Evolutionary conservation across 2,113 vertebrate species (phyloP).

Genomic region (Rhinoderma darwinii): DNA sequence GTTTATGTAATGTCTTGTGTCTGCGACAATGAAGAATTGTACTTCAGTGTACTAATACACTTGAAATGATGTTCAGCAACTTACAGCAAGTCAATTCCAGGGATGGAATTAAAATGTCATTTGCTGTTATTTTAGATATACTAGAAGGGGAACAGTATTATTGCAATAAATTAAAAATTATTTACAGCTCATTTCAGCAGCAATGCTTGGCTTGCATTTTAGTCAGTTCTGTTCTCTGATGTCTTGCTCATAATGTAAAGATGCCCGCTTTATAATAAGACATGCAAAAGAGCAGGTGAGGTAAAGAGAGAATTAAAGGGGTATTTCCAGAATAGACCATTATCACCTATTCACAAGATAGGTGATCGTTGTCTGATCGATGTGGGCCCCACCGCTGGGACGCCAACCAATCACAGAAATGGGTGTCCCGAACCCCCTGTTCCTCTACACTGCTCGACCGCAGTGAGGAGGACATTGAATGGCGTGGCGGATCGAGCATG

Average conservation of each 20-base stretch:
- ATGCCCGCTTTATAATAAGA: neutral
- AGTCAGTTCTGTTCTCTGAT: neutral
- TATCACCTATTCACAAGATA: no score
- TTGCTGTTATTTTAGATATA: slow-evolving; percentile 46
- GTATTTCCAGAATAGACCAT: neutral
- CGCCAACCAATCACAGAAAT: no score
- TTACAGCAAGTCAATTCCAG: slow-evolving; percentile 47
- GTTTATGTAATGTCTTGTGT: slow-evolving; percentile 53
- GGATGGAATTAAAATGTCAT: slow-evolving; percentile 57
- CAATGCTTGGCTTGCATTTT: slow-evolving; percentile 10
- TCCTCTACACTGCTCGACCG: no score
- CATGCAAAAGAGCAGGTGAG: neutral
- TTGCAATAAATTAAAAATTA: slow-evolving; percentile 55
- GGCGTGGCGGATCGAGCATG: no score
- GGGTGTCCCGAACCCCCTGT: no score
- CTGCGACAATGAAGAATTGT: slow-evolving; percentile 53
- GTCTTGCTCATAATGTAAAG: neutral
- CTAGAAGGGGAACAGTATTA: slow-evolving; percentile 22
- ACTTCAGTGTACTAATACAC: slow-evolving; percentile 46
- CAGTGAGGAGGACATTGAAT: no score
- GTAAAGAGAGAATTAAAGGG: neutral
- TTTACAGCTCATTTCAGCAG: slow-evolving; percentile 41
- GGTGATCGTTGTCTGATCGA: no score
- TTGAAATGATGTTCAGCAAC: slow-evolving; percentile 50
- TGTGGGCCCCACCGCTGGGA: no score